phyloP scores from a whole-genome alignment of 2,888 invertebrate genomes.

The Drosophila gaucha region DNA sequence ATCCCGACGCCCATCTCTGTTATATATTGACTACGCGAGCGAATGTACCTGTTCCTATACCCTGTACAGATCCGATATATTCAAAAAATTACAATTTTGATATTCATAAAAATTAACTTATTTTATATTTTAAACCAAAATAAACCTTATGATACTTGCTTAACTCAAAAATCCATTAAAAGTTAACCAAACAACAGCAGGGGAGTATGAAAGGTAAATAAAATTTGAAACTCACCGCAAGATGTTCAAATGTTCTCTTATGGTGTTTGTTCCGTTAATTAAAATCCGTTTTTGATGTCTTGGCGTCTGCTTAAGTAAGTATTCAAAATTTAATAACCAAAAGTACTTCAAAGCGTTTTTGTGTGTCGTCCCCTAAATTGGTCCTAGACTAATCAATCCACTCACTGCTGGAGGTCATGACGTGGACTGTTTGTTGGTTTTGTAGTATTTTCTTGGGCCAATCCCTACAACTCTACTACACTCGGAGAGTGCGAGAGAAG shows the following conservation, averaged over 20 bases:
- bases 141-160: no score
- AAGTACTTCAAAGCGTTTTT: slow-evolving; percentile 62
- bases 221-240: slow-evolving; percentile 30
- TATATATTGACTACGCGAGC: no score
- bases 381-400: slow-evolving; percentile 48
- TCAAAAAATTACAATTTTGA: no score
- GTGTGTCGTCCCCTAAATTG: slow-evolving; percentile 19
- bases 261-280: slow-evolving; percentile 52
- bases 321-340: slow-evolving; percentile 52
- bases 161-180: slow-evolving; percentile 16
- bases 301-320: slow-evolving; percentile 55
- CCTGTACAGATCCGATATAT: no score
- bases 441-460: slow-evolving; percentile 18
- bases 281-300: slow-evolving; percentile 67
- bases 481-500: not conserved
- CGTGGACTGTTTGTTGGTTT: slow-evolving; percentile 26
- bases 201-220: slow-evolving; percentile 35
- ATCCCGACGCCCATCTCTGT: no score
- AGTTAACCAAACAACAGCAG: slow-evolving; percentile 35
- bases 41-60: no score
- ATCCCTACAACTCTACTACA: slow-evolving; percentile 12
- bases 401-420: slow-evolving; percentile 49
- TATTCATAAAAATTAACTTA: no score
- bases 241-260: slow-evolving; percentile 26
- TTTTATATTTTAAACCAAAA: no score